phyloP scores from a whole-genome alignment of 2,888 invertebrate genomes.

The Cactoblastis cactorum region DNA sequence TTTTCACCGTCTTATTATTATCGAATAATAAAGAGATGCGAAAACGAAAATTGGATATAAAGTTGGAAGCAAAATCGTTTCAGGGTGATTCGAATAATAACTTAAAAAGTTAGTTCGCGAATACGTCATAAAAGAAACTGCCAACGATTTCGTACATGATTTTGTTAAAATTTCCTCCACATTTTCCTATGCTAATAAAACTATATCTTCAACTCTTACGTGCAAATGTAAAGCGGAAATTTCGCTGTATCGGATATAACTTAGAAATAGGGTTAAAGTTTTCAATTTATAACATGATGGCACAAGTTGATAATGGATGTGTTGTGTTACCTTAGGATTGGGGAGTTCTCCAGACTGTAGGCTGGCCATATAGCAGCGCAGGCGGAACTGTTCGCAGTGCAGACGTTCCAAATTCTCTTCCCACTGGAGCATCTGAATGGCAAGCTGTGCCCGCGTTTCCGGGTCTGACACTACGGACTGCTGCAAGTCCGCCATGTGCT shows the following conservation, averaged over 20 bases:
- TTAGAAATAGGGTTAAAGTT: neutral
- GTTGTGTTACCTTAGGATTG: slow-evolving; percentile 91
- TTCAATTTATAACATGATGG: slow-evolving; percentile 3
- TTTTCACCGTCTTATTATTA: slow-evolving; percentile 38
- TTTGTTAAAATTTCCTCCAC: neutral
- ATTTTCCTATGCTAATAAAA: slow-evolving; percentile 6
- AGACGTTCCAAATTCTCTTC: slow-evolving; percentile 97
- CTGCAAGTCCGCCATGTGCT: slow-evolving; percentile 99
- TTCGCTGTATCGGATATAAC: slow-evolving; percentile 7
- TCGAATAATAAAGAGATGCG: slow-evolving; percentile 32
- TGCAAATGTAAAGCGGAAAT: slow-evolving; percentile 9
- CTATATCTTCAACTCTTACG: slow-evolving; percentile 2
- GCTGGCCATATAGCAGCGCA: slow-evolving; percentile 98
- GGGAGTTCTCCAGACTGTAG: slow-evolving; percentile 97
- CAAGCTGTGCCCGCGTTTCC: slow-evolving; percentile 94
- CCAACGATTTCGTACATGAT: neutral
- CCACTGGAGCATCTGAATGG: slow-evolving; percentile 96
- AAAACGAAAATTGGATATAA: slow-evolving; percentile 6
- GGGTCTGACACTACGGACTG: slow-evolving; percentile 97
- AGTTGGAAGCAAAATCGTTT: slow-evolving; percentile 7
- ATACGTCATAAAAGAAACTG: slow-evolving; percentile 5
- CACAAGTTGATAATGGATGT: neutral
- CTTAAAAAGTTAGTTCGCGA: slow-evolving; percentile 4
- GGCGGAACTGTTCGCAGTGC: slow-evolving; percentile 97
- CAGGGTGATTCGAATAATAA: neutral